Evolutionary conservation across 1,140 invertebrate genomes (phyloP).

Genomic region (Euglossa dilemma): DNA sequence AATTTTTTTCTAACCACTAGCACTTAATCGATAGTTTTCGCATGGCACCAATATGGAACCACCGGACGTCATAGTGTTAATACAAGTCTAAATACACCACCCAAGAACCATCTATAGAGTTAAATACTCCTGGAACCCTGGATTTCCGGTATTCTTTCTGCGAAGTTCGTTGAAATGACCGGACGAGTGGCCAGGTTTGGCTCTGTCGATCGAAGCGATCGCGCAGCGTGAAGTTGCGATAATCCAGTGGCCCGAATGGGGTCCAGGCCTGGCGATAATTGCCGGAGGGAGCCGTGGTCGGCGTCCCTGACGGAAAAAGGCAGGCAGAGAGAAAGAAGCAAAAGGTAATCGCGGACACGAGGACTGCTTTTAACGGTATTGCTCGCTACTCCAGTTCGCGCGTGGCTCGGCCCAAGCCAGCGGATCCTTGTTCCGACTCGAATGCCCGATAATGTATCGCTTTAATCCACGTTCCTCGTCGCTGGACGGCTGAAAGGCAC

Average conservation of each 20-base stretch:
- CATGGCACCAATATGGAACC: no score
- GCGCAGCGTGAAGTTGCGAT: not conserved
- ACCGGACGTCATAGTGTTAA: no score
- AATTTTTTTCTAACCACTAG: no score
- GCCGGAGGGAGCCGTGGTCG: not conserved
- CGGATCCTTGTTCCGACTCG: not conserved
- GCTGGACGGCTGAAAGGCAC: not conserved
- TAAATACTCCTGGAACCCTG: no score
- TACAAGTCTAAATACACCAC: no score
- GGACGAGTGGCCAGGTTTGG: no score
- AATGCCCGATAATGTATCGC: not conserved
- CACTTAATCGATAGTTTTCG: no score
- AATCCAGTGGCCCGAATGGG: not conserved
- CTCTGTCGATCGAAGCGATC: no score
- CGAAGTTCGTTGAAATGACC: no score
- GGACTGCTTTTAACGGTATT: slow-evolving; percentile 33
- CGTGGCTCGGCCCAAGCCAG: not conserved
- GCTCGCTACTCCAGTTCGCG: slow-evolving; percentile 17
- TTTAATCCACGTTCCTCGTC: not conserved
- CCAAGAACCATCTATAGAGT: no score
- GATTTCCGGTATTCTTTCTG: no score
- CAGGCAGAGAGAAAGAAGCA: not conserved
- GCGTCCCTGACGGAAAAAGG: not conserved
- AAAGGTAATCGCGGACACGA: slow-evolving; percentile 24
- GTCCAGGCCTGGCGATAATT: not conserved